Evolutionary conservation across 2,888 invertebrate genomes (phyloP), one percentile per base, ranked within the genome.

Genomic region (Hirudinaria manillensis): DNA sequence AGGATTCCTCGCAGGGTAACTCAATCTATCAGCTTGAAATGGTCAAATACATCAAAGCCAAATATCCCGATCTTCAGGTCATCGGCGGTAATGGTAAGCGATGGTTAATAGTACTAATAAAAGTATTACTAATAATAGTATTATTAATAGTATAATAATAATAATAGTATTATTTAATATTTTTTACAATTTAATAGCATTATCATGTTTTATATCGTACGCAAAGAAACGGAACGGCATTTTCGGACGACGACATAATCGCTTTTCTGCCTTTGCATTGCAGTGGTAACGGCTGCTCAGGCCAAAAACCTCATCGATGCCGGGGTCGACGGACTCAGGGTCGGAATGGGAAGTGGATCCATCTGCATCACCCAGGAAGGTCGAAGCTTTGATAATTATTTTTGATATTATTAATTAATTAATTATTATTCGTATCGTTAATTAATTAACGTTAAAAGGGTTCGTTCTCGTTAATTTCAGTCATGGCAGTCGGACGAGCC

Each of bases 301-400:
- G 99, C 99, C 0, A 94, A 94, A 86, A 94, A 93, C 87, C 89
- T 99, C 51, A 99, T 99, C 81, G 93, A 95, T 80, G 97, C 96
- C 65, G 99, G 99, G 36, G 97, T 93, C 1, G 99, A 99, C 88
- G 97, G 92, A 0, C 87, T 99, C 65, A 89, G 98, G 79, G 94
- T 99, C 16, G 99, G 99, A 24, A 99, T 99, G 99, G 99, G 99
- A 19, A 93, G 93, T 84, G 99, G 99, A 1, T 97, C 97, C 16
- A 99, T 99, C 81, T 99, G 99, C 84, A 99, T 99, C 79, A 99
- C 99, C 0, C 99, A 99, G 87, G 88, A 88, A 84, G 86, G 87
- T 87, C 72, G 1, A 10, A 32, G 21, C 3, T 51, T 61, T 61
- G 13, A 27, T 61, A 21, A 16, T 61, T 7, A 61, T 61, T 61